A percentile compares a stretch with the other conserved stretches of the same genome.
Evolutionary conservation across 2,113 vertebrate genomes (phyloP).

Genomic region (Ictalurus punctatus): DNA sequence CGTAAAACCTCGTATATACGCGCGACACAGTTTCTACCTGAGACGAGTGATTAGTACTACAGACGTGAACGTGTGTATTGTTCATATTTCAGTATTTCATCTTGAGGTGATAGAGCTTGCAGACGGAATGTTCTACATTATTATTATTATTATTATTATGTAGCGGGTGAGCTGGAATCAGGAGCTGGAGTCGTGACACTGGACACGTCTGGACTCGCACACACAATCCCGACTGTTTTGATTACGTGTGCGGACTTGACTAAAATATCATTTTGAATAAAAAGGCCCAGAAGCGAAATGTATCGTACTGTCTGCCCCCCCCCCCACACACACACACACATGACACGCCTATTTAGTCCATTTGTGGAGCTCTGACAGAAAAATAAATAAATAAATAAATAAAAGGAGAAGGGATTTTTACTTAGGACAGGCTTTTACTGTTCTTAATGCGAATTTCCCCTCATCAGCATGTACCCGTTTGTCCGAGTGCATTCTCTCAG

Average conservation of each 20-base stretch:
- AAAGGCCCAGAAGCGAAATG: background rate
- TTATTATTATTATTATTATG: too few relatives aligned
- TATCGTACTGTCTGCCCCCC: background rate
- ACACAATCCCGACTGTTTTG: background rate
- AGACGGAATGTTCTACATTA: too few relatives aligned
- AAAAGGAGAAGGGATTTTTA: background rate
- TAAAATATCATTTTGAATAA: background rate
- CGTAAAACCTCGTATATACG: too few relatives aligned
- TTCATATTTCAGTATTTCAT: too few relatives aligned
- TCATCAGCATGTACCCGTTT: slow-evolving; percentile 15
- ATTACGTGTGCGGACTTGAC: background rate
- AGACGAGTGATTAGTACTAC: too few relatives aligned
- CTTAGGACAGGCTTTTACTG: slow-evolving; percentile 21
- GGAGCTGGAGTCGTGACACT: background rate
- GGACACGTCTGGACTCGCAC: background rate
- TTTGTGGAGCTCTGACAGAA: background rate
- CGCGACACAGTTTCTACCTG: too few relatives aligned
- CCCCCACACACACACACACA: too few relatives aligned
- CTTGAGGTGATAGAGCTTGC: too few relatives aligned
- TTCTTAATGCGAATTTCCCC: slow-evolving; percentile 15
- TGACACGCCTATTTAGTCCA: background rate
- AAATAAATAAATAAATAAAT: background rate
- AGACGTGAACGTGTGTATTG: too few relatives aligned
- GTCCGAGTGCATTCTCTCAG: slow-evolving; percentile 29
- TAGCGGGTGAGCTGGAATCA: background rate